These are phyloP conservation scores for Aproaerema taeniolella DNA, from an alignment of 2,888 invertebrate genomes.

Conservation along the genomic window DNA sequence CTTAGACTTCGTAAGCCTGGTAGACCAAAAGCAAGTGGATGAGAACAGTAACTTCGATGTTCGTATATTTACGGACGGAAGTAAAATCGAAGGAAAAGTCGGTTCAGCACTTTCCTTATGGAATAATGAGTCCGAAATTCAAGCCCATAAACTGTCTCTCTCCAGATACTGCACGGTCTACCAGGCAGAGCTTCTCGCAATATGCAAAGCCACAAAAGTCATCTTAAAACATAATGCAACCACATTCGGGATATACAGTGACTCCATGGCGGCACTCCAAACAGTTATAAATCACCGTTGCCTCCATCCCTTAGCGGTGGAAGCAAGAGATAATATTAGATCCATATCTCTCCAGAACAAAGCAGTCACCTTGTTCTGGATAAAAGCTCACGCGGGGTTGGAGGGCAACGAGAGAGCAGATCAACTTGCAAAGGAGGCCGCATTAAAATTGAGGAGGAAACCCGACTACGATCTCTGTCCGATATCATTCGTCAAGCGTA, in stretches of 20 bases:
- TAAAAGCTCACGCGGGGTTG: not conserved
- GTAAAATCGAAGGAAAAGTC: not conserved
- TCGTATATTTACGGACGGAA: not conserved
- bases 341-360: not conserved
- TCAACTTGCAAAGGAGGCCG: not conserved
- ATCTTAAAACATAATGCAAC: not conserved
- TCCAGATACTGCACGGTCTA: not conserved
- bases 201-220: not conserved
- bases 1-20: not conserved
- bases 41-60: not conserved
- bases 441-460: not conserved
- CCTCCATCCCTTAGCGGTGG: conserved; percentile 1
- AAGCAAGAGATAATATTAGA: not conserved
- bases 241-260: not conserved
- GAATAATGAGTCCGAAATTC: not conserved
- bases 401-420: conserved; percentile 3
- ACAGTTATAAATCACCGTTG: not conserved
- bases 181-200: not conserved
- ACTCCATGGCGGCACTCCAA: conserved; percentile 1
- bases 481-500: conserved; percentile 2
- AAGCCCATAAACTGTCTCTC: not conserved
- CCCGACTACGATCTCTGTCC: conserved; percentile 2
- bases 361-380: not conserved
- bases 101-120: not conserved
- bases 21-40: not conserved